Base-by-base conservation (phyloP, 2,888 invertebrate genomes). In the Himalopsyche anomala region DNA sequence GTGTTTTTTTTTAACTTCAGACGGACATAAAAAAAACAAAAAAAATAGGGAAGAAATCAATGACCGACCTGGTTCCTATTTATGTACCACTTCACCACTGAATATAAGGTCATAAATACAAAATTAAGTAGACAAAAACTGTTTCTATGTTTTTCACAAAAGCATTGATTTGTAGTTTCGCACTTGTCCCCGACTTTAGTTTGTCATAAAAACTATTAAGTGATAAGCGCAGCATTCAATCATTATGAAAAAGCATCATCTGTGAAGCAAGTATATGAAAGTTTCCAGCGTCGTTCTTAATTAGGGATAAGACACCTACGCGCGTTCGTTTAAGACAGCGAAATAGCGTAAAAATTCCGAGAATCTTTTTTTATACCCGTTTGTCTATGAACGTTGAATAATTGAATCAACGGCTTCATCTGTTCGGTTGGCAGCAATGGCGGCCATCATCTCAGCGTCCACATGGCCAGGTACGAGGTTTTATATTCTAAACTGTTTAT, bases 291-390 rank as follows among this genome's bases (percentile, higher is more conserved):
- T 81, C 54, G 80, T 69, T 81, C 82, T 82, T 85, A 82, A 85
- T 85, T 82, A 80, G 80, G 83, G 54, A 80, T n/a, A 62, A 62
- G 36, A 81, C 84, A 56, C 86, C 86, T 42, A 84, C 86, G 19
- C 84, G 62, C 19, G 82, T 86, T 82, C 86, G 11, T 62, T 19
- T 62, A 62, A 28, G 62, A 62, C 62, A 62, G n/a, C 19, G 62
- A 62, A 62, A 62, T 62, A 62, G 28, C 62, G 62, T 62, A 62
- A 62, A 62, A 62, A 62, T 62, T 62, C 62, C 62, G 19, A 62
- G 62, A 62, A 62, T 62, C 62, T 62, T 62, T 62, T 62, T 62
- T 62, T 62, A 62, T 62, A 62, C 62, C 62, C 62, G 62, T 62
- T 62, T 62, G 62, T 62, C 62, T 62, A 62, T 62, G 62, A 62